Percentiles rank a stretch among this genome's conserved stretches.
Evolutionary conservation across 2,888 invertebrate genomes (phyloP).

Genomic region (Dichetophora obliterata): DNA sequence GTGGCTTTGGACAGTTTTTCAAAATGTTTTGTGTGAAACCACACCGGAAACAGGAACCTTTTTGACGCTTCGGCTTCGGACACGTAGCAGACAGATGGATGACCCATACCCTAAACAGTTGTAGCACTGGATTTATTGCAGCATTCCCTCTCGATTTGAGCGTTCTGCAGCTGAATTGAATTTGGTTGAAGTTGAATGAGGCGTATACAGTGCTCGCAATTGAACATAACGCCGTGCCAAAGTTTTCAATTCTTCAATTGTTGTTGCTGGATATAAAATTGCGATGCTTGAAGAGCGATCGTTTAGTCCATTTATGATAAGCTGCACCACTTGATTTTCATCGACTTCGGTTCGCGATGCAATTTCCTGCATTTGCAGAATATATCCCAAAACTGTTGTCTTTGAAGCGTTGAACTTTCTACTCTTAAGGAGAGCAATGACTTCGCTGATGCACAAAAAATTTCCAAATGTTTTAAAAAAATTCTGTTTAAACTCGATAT

Average conservation of each 20-base stretch:
- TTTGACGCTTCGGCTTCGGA: constrained; percentile 18
- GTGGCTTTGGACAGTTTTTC: background rate
- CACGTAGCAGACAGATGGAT: constrained; percentile 26
- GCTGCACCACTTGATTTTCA: background rate
- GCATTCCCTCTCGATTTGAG: background rate
- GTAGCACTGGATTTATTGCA: background rate
- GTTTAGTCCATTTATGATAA: constrained; percentile 8
- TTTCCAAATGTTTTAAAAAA: constrained; percentile 14
- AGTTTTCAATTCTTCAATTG: background rate
- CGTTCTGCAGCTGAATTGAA: background rate
- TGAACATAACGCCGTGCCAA: constrained; percentile 11
- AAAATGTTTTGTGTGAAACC: constrained; percentile 27
- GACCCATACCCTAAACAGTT: constrained; percentile 33
- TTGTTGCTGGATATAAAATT: constrained; percentile 6
- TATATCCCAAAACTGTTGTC: background rate
- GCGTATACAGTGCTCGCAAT: background rate
- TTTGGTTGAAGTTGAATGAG: background rate
- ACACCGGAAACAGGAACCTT: background rate
- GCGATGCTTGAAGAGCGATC: background rate
- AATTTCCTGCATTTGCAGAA: constrained; percentile 11
- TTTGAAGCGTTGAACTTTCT: background rate
- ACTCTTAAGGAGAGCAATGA: background rate
- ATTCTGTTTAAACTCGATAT: background rate
- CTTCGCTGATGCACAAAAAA: background rate
- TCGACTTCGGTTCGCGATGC: background rate